A percentile compares a stretch with the other conserved stretches of the same genome.
phyloP scores from a whole-genome alignment of 2,113 vertebrate species.

The Cyphomyrus plagiostoma region DNA sequence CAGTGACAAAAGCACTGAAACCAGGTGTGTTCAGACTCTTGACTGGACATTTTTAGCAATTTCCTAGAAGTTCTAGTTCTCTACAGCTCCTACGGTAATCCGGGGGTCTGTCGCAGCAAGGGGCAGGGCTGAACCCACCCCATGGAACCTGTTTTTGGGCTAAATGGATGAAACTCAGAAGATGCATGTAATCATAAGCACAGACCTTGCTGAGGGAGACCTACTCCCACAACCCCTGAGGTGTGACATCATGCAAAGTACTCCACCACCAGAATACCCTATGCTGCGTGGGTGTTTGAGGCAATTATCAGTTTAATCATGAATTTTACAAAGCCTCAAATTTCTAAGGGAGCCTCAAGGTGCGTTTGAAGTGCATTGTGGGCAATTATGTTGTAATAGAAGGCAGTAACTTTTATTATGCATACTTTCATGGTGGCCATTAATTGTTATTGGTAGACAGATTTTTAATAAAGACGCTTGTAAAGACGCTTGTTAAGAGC shows the following conservation, averaged over 20 bases:
- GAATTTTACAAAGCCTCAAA: neutral
- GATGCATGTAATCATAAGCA: neutral
- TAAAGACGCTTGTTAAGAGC: slow-evolving; percentile 5
- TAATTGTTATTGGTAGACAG: slow-evolving; percentile 7
- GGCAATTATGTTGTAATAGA: slow-evolving; percentile 8
- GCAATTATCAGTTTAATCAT: slow-evolving; percentile 8
- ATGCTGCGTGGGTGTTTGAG: neutral
- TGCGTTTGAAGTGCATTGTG: neutral
- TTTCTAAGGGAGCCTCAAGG: slow-evolving; percentile 10
- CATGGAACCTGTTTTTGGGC: neutral
- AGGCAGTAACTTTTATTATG: slow-evolving; percentile 13
- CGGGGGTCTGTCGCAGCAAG: neutral
- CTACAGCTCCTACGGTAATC: neutral
- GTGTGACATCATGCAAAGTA: neutral
- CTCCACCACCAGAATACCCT: neutral
- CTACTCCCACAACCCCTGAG: neutral
- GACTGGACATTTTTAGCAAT: neutral
- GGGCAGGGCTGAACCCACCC: neutral
- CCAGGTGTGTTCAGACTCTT: neutral
- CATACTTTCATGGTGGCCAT: slow-evolving; percentile 7
- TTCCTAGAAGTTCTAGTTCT: neutral
- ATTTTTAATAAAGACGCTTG: slow-evolving; percentile 10
- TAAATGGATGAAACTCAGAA: neutral
- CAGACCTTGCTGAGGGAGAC: neutral
- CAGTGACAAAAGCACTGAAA: neutral